Evolutionary conservation across 2,113 vertebrate genomes (phyloP).

Genomic region (Macaca mulatta): DNA sequence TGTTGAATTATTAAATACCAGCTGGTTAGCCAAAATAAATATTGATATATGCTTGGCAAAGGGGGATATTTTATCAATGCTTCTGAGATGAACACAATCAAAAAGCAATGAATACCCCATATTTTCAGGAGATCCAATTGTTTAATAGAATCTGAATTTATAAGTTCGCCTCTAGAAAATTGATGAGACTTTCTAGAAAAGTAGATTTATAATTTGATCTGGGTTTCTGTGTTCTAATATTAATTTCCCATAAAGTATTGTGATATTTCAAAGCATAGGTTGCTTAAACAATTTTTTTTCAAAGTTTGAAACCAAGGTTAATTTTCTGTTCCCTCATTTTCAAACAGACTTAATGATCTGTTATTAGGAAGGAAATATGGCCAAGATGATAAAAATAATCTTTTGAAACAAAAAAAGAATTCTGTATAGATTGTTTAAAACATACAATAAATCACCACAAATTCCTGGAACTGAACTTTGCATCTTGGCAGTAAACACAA

Average conservation of each 20-base stretch:
- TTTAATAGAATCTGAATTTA: background rate
- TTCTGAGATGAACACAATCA: background rate
- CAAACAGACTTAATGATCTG: background rate
- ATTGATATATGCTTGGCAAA: background rate
- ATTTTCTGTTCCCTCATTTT: background rate
- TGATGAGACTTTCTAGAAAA: background rate
- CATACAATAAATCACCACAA: background rate
- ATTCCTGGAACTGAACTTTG: slow-evolving; percentile 24
- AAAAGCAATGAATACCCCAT: background rate
- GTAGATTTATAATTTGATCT: background rate
- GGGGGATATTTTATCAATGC: background rate
- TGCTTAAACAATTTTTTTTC: background rate
- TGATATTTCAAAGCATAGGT: slow-evolving; percentile 30
- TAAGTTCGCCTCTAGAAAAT: background rate
- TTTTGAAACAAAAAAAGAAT: background rate
- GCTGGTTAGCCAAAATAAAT: slow-evolving; percentile 10
- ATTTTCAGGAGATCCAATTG: background rate
- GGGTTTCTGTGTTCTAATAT: background rate
- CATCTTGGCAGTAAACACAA: slow-evolving; percentile 19
- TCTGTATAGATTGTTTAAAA: slow-evolving; percentile 41
- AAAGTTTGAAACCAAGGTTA: background rate
- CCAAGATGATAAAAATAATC: background rate
- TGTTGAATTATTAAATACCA: slow-evolving; percentile 28
- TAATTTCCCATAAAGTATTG: background rate
- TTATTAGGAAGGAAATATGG: background rate